Evolutionary conservation across 1,140 invertebrate genomes (phyloP), one percentile per base, ranked within the genome.

Genomic region (Drosophila sturtevanti): DNA sequence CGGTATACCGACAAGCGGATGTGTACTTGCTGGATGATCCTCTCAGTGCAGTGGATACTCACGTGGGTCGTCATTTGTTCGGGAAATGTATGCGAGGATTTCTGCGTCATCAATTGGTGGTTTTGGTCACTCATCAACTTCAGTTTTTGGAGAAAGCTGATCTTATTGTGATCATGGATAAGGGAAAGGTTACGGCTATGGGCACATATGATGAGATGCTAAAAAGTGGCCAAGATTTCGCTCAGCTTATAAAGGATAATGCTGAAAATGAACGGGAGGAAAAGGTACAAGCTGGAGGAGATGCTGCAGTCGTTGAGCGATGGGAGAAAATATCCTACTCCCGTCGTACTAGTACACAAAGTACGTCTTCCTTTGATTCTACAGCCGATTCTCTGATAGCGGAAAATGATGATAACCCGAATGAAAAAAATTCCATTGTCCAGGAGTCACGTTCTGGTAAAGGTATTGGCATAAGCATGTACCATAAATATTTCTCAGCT

Each of bases 1-100:
- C 94, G 12, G 92, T 95, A 1, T 95, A 95, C 66, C 92, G 94
- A 64, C 89, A 96, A 80, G 94, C 95, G 1, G 96, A 97, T 86
- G 94, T 97, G 38, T 97, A 97, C 79, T 87, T 98, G 0, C 91
- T 98, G 41, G 97, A 98, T 77, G 97, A 98, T 92, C 96, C 97
- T 2, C 91, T 97, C 0, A 96, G 96, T 56, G 97, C 97, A 1
- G 95, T 96, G 2, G 95, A 96, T 72, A 93, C 95, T 0, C 95
- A 96, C 48, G 95, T 96, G 0, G 95, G 95, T 6, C 94, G 94
- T 52, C 94, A 95, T 68, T 85, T 96, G 6, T 96, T 96, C 66
- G 94, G 95, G 38, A 93, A 95, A 48, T 96, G 95, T 68, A 93
- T 96, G 67, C 87, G 94, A 87, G 72, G 82, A 93, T 65, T 68